A percentile compares a stretch with the other conserved stretches of the same genome.
These are phyloP conservation scores for Sylvicola fuscatus DNA, from an alignment of 2,888 invertebrate genomes.

Conservation along the genomic window DNA sequence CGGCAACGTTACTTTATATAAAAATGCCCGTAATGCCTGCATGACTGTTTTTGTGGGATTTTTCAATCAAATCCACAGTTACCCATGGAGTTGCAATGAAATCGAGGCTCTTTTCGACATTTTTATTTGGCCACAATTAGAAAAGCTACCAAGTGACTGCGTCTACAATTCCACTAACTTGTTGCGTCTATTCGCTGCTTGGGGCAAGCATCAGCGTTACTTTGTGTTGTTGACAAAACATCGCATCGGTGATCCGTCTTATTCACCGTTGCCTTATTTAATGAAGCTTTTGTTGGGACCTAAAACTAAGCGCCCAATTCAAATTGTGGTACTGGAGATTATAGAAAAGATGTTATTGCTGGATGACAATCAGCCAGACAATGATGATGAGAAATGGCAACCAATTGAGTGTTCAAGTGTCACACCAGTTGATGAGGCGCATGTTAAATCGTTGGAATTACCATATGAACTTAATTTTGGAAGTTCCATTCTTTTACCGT, in stretches of 20 bases:
- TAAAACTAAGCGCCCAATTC: constrained; percentile 42
- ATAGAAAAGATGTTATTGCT: constrained; percentile 51
- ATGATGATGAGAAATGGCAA: constrained; percentile 34
- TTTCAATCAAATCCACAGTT: constrained; percentile 59
- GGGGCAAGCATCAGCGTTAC: constrained; percentile 64
- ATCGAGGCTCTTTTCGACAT: constrained; percentile 54
- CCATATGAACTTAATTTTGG: constrained; percentile 39
- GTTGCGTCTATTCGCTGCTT: constrained; percentile 54
- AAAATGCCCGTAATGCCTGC: constrained; percentile 39
- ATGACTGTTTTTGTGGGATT: constrained; percentile 45
- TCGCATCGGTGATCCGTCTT: constrained; percentile 23
- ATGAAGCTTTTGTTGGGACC: constrained; percentile 48
- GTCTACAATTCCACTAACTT: constrained; percentile 66
- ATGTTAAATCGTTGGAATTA: neutral
- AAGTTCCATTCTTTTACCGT: constrained; percentile 49
- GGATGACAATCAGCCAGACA: constrained; percentile 7
- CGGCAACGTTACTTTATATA: constrained; percentile 38
- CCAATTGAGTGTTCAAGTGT: constrained; percentile 12
- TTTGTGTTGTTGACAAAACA: constrained; percentile 46
- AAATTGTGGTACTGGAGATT: constrained; percentile 47
- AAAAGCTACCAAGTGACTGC: constrained; percentile 57
- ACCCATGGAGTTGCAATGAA: constrained; percentile 48
- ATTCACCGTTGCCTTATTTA: constrained; percentile 42
- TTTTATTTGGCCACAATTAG: constrained; percentile 61
- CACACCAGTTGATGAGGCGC: constrained; percentile 12